Evolutionary conservation across 2,888 invertebrate species (phyloP), one percentile per base, ranked within the genome.

Genomic region (Scaeva pyrastri): DNA sequence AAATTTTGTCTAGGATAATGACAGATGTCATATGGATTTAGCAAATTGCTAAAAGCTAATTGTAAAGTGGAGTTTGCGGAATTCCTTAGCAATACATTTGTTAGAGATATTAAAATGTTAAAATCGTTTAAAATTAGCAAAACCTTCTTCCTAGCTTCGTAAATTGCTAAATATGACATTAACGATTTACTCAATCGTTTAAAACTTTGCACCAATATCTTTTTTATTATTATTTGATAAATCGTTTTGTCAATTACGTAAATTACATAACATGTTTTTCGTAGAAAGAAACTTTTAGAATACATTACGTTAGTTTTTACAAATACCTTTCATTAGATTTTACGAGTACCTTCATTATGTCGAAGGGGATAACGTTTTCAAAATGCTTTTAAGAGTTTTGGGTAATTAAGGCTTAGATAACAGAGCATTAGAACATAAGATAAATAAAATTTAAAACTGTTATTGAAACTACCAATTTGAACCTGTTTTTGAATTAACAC

Each of bases 281-380:
- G 26, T 26, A 19, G 11, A 7, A 48, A 14, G 0, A 6, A 19
- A 11, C 19, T 19, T 60, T 31, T 48, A 12, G 11, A 19, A 66
- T 19, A 10, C 31, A 66, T 66, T 39, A 39, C 64, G 64, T 66
- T 45, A 48, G 64, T 31, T 45, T 31, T 45, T 19, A 31, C n/a
- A 16, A 45, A 31, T 64, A 31, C 1, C n/a, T n/a, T n/a, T n/a
- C 64, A 48, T 66, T 45, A 48, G 64, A 19, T 45, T 31, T 45
- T 19, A 31, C n/a, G 11, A 45, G 19, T 64, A 31, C 1, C n/a
- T n/a, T n/a, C n/a, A n/a, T n/a, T 26, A 26, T 12, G 31, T 19
- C 12, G 0, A 12, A 19, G 12, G 19, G 19, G 19, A 19, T 48
- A 26, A 48, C 45, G 12, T 62, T 43, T 64, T 12, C 31, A n/a